Base-by-base conservation (phyloP, 2,797 vertebrate genomes). In the Pipistrellus pipistrellus region DNA sequence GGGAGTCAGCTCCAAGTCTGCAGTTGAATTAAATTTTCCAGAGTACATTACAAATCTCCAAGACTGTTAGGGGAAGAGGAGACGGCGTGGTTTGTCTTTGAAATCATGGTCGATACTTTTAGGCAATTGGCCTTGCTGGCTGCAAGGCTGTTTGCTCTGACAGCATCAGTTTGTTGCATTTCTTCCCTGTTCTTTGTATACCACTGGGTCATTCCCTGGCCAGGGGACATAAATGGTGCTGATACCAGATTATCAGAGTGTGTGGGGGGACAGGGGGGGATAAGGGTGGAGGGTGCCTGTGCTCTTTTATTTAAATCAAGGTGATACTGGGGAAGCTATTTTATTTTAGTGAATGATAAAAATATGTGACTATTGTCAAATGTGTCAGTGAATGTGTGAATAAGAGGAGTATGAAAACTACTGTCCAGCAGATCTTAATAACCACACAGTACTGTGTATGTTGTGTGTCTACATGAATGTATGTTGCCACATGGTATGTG, bases 11-110 rank as follows among this genome's bases (percentile, higher is more conserved):
- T 88, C 48, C 72, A 53, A 30, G 81, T 69, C n/a, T 35, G 85
- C 90, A 82, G 84, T 51, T 77, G 62, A 91, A 91, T 90, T 75
- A 35, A 77, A 38, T 68, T 85, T 95, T 84, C 89, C 69, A 68
- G 71, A 88, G 80, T 41, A 59, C 81, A 25, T 94, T 83, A 71
- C 12, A 25, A 6, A 77, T 92, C 27, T 76, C 68, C 18, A n/a
- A 53, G 64, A 69, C 76, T 44, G 46, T 89, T 72, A 77, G 35
- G 72, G 64, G 69, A 27, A 90, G 32, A 75, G 27, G 48, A n/a
- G 51, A 41, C 4, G 2, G 18, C 48, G 15, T 51, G 25, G 27
- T 66, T 94, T 51, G 46, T 46, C 18, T 94, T 55, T 78, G 84
- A 88, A 75, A 32, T 83, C 11, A 51, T 0, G 20, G 72, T 91